Conservation (phyloP, 2,113 vertebrate genomes). For the Rousettus leschenaultii region DNA sequence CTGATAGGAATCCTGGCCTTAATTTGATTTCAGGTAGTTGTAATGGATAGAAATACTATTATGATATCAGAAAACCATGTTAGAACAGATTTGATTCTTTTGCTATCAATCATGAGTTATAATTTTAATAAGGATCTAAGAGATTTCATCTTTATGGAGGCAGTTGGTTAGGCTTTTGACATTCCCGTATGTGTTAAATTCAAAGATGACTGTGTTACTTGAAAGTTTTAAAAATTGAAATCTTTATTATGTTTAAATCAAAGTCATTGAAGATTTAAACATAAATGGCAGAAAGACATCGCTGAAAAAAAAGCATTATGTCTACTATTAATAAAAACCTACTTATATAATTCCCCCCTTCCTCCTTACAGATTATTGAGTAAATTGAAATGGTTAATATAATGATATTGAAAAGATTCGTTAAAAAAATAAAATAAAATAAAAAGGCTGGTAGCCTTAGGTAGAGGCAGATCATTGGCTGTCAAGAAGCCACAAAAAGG, state of each 20-base stretch:
- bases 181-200: not conserved
- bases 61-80: slow-evolving; percentile 30
- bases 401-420: not conserved
- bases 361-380: not conserved
- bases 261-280: not conserved
- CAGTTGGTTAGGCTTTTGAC: not conserved
- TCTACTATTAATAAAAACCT: not conserved
- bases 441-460: not conserved
- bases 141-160: slow-evolving; percentile 36
- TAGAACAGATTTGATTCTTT: not conserved
- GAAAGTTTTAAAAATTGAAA: slow-evolving; percentile 10
- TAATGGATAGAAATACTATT: not conserved
- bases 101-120: slow-evolving; percentile 1
- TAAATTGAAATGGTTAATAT: not conserved
- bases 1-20: slow-evolving; percentile 37
- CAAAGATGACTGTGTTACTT: not conserved
- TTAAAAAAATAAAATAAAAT: not conserved
- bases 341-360: not conserved
- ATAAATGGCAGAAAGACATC: not conserved
- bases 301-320: not conserved
- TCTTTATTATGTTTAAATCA: slow-evolving; percentile 23
- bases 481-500: not conserved
- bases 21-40: slow-evolving; percentile 43
- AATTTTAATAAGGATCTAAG: slow-evolving; percentile 56
- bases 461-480: not conserved